phyloP scores from a whole-genome alignment of 2,888 invertebrate species.

The Achlya flavicornis region DNA sequence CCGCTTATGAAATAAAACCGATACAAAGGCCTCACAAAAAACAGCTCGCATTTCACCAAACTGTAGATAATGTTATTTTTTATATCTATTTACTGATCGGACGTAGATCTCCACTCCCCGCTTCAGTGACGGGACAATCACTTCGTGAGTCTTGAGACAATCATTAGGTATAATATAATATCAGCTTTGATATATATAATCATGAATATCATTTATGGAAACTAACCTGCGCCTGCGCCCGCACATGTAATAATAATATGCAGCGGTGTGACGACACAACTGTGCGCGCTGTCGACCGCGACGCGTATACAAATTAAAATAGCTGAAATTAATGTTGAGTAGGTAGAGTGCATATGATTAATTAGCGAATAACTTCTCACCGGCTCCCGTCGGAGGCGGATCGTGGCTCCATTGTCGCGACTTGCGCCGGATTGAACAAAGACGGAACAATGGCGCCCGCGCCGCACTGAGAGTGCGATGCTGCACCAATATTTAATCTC shows the following conservation, averaged over 20 bases:
- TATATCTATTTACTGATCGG: background rate
- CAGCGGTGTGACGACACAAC: background rate
- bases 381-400: background rate
- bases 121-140: too few relatives aligned
- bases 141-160: too few relatives aligned
- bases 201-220: too few relatives aligned
- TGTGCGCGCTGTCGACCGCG: background rate
- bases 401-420: background rate
- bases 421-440: background rate
- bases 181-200: too few relatives aligned
- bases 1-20: slow-evolving; percentile 12
- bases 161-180: too few relatives aligned
- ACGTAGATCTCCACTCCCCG: background rate
- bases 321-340: background rate
- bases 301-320: slow-evolving; percentile 10
- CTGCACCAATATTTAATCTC: slow-evolving; percentile 36
- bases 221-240: too few relatives aligned
- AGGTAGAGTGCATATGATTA: slow-evolving; percentile 10
- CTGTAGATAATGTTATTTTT: background rate
- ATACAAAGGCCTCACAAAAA: slow-evolving; percentile 19
- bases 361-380: slow-evolving; percentile 13
- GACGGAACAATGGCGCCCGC: too few relatives aligned
- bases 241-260: background rate
- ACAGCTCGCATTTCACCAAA: slow-evolving; percentile 4
- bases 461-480: slow-evolving; percentile 28